Percentiles rank a stretch among this genome's conserved stretches.
phyloP scores from a whole-genome alignment of 2,888 invertebrate species.

The Noctua pronuba region DNA sequence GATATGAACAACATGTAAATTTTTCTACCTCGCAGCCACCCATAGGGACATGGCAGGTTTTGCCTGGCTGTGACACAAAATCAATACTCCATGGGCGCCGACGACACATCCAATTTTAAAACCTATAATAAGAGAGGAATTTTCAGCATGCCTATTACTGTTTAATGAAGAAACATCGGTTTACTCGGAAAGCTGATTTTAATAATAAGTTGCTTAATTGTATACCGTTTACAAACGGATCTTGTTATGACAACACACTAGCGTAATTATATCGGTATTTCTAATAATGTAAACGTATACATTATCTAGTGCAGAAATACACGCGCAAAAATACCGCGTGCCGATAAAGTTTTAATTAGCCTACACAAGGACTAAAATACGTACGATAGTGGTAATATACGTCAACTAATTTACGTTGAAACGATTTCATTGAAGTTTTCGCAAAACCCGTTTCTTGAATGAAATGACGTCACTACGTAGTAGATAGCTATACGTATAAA shows the following conservation, averaged over 20 bases:
- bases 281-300: slow-evolving; percentile 33
- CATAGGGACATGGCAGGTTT: slow-evolving; percentile 12
- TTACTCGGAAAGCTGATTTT: slow-evolving; percentile 28
- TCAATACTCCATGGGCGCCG: slow-evolving; percentile 44
- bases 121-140: neutral
- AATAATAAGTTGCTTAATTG: slow-evolving; percentile 30
- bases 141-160: neutral
- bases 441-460: slow-evolving; percentile 82
- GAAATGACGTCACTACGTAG: slow-evolving; percentile 85
- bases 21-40: slow-evolving; percentile 3
- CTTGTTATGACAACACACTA: slow-evolving; percentile 25
- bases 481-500: slow-evolving; percentile 66
- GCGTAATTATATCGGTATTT: slow-evolving; percentile 28
- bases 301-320: slow-evolving; percentile 38
- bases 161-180: neutral
- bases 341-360: slow-evolving; percentile 51
- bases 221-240: slow-evolving; percentile 3
- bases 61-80: slow-evolving; percentile 43
- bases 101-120: slow-evolving; percentile 30
- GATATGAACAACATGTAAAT: neutral
- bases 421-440: slow-evolving; percentile 78
- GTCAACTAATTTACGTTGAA: slow-evolving; percentile 65
- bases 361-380: slow-evolving; percentile 59
- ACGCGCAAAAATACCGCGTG: slow-evolving; percentile 43
- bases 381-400: slow-evolving; percentile 58